Percentiles rank a stretch among this genome's conserved stretches.
phyloP scores from a whole-genome alignment of 2,797 vertebrate species.

The Tenualosa thibaudeaui region DNA sequence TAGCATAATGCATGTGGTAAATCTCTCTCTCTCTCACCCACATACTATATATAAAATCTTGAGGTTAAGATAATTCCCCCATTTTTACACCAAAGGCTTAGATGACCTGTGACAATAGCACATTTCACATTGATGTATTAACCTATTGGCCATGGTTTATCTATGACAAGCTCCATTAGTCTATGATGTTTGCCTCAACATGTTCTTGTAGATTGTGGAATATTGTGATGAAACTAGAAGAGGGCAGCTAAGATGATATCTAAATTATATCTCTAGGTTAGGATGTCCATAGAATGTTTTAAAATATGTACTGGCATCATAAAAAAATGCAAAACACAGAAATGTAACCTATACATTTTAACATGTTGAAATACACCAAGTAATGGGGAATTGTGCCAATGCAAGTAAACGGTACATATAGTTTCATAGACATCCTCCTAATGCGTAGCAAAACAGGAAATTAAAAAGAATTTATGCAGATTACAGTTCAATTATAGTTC shows the following conservation, averaged over 20 bases:
- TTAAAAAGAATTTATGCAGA: conserved; percentile 21
- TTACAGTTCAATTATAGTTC: conserved; percentile 20
- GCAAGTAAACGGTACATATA: neutral
- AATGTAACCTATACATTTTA: neutral
- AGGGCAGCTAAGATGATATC: neutral
- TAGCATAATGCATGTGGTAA: no score
- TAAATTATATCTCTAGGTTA: neutral
- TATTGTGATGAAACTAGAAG: neutral
- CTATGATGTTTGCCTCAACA: no score
- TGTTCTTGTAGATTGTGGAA: neutral
- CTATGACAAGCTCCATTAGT: no score
- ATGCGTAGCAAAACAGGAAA: neutral
- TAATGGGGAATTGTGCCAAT: neutral
- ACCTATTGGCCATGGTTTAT: no score
- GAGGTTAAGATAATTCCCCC: no score
- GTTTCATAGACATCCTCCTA: neutral
- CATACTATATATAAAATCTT: no score
- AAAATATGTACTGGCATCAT: neutral
- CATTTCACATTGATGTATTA: neutral
- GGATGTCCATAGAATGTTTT: neutral
- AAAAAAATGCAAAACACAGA: neutral
- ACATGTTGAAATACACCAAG: neutral
- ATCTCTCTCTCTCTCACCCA: no score
- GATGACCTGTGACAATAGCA: neutral
- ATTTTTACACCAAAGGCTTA: no score